Conservation (phyloP, 2,888 invertebrate species). For the Cataglyphis livida region DNA sequence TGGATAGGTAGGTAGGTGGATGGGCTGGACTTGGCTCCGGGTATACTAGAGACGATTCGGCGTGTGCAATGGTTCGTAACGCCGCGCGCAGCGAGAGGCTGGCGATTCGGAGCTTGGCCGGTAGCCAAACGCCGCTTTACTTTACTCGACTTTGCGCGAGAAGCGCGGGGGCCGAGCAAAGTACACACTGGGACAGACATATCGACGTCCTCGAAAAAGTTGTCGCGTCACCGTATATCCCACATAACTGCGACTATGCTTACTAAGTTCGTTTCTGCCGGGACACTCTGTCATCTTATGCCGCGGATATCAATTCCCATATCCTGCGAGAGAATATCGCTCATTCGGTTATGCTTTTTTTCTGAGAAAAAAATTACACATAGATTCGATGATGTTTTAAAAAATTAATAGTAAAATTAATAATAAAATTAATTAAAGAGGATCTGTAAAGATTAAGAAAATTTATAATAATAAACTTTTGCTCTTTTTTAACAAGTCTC, state of each 20-base stretch:
- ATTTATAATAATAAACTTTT: background rate
- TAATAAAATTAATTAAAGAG: background rate
- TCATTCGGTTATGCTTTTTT: background rate
- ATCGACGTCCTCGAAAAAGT: slow-evolving; percentile 82
- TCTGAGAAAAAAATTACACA: background rate
- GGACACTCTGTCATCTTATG: background rate
- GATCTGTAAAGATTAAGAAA: background rate
- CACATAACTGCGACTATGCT: slow-evolving; percentile 76
- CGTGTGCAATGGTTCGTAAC: slow-evolving; percentile 83
- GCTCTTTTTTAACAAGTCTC: background rate
- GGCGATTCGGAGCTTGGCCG: slow-evolving; percentile 81
- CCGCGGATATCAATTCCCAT: slow-evolving; percentile 29
- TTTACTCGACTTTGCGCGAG: slow-evolving; percentile 77
- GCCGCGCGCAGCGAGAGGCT: slow-evolving; percentile 73
- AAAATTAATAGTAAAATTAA: no score
- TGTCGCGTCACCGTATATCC: slow-evolving; percentile 82
- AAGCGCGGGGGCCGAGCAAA: slow-evolving; percentile 68
- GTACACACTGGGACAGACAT: slow-evolving; percentile 79
- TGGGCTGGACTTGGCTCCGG: slow-evolving; percentile 78
- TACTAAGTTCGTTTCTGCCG: slow-evolving; percentile 71
- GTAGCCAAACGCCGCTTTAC: slow-evolving; percentile 82
- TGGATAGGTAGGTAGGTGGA: slow-evolving; percentile 66
- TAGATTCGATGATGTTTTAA: background rate
- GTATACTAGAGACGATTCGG: slow-evolving; percentile 81
- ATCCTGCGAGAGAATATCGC: background rate